phyloP scores from a whole-genome alignment of 2,797 vertebrate species.

The Eutrigla gurnardus region DNA sequence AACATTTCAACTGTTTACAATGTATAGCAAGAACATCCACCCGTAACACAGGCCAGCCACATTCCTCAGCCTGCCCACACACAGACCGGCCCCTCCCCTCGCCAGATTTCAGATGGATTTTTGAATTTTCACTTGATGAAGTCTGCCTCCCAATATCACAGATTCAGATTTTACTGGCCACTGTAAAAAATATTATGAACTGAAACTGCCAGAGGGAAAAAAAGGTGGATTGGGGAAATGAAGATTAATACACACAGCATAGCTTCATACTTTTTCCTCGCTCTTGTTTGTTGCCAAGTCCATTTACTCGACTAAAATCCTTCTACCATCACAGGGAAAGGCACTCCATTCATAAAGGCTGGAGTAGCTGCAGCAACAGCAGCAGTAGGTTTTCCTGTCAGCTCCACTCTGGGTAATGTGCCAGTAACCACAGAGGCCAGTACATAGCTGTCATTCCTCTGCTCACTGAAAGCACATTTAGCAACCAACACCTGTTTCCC shows the following conservation, averaged over 20 bases:
- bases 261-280: not conserved
- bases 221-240: not conserved
- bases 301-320: slow-evolving; percentile 18
- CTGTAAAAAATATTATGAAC: not conserved
- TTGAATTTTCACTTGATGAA: not conserved
- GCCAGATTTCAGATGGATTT: not conserved
- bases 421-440: slow-evolving; percentile 83
- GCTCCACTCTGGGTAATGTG: slow-evolving; percentile 74
- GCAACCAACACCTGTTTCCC: slow-evolving; percentile 91
- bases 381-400: slow-evolving; percentile 65
- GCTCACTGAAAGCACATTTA: slow-evolving; percentile 88
- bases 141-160: slow-evolving; percentile 11
- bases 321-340: slow-evolving; percentile 37
- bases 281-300: slow-evolving; percentile 13
- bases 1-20: slow-evolving; percentile 80
- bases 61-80: slow-evolving; percentile 78
- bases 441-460: slow-evolving; percentile 90
- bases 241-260: not conserved
- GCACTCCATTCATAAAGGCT: slow-evolving; percentile 75
- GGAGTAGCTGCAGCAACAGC: slow-evolving; percentile 40
- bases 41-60: slow-evolving; percentile 58
- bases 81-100: slow-evolving; percentile 43
- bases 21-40: slow-evolving; percentile 70
- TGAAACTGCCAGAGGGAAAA: not conserved
- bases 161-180: not conserved